Base-by-base conservation (phyloP, 2,888 invertebrate genomes). In the Galeruca laticollis region DNA sequence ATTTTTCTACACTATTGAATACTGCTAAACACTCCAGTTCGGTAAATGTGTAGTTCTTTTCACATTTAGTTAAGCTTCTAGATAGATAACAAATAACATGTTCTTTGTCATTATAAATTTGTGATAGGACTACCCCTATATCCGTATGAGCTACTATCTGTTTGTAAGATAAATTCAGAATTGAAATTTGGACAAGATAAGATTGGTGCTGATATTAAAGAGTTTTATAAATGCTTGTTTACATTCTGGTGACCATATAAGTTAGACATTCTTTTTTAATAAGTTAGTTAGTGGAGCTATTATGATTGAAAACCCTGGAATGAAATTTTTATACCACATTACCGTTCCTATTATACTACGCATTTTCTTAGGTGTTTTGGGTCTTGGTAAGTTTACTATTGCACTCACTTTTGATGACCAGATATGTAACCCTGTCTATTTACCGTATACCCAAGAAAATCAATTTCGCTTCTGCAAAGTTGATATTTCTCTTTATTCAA, bases 11-110 rank as follows among this genome's bases (percentile, higher is more conserved):
- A 10, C 33, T 33, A 4, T 9, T 33, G 2, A 56, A 9, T 4
- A 56, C 33, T 18, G 56, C 56, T n/a, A 56, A 33, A 56, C 11
- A 20, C 18, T 56, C 56, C 2, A 13, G 56, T 33, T 56, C 33
- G n/a, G 56, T 33, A 4, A 33, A n/a, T 5, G 33, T n/a, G 15
- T n/a, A 56, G 2, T 18, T 20, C 4, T 26, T 8, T 52, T 52
- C 52, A 6, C 4, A 4, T 20, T 21, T 18, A 20, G 20, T 52
- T 26, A 52, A 26, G 26, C 11, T 10, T 26, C 52, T 18, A 52
- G n/a, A n/a, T n/a, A n/a, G n/a, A n/a, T n/a, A n/a, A n/a, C n/a
- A n/a, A n/a, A n/a, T n/a, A n/a, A n/a, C 52, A 31, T 33, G 31
- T 18, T 56, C 56, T 15, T 33, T n/a, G 18, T 10, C 18, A 6